Percentiles rank a stretch among this genome's conserved stretches.
Evolutionary conservation across 2,888 invertebrate species (phyloP).

Genomic region (Acleris holmiana): DNA sequence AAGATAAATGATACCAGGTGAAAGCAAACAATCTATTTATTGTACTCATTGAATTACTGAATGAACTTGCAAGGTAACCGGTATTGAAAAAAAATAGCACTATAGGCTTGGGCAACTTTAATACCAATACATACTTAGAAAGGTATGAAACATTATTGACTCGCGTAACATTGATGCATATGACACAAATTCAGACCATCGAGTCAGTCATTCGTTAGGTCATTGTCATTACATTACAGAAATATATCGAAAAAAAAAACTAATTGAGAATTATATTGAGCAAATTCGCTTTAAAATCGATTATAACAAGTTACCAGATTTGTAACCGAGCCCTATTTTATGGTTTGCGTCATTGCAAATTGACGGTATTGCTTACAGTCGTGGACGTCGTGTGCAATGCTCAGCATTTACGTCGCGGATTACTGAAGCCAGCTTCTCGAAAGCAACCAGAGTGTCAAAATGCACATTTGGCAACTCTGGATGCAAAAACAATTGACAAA

Average conservation of each 20-base stretch:
- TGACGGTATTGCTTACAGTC: conserved; percentile 30
- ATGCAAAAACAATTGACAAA: neutral
- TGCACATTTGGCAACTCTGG: neutral
- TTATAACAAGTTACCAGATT: conserved; percentile 22
- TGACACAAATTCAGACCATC: too few species aligned
- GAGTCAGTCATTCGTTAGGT: too few species aligned
- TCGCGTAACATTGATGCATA: too few species aligned
- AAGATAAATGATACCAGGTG: conserved; percentile 8
- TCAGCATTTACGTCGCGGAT: conserved; percentile 12
- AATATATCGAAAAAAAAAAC: too few species aligned
- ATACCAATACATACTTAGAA: too few species aligned
- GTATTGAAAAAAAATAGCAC: too few species aligned
- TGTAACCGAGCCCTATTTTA: conserved; percentile 37
- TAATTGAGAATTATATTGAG: neutral
- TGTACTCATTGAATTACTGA: too few species aligned
- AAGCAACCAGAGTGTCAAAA: conserved; percentile 5
- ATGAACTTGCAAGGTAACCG: too few species aligned
- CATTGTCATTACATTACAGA: too few species aligned
- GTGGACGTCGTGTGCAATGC: conserved; percentile 24
- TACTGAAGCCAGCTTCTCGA: conserved; percentile 10
- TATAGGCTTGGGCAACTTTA: too few species aligned
- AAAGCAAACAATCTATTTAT: neutral
- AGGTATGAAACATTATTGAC: too few species aligned
- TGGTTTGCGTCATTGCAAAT: conserved; percentile 30
- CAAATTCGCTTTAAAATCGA: conserved; percentile 12